phyloP scores from a whole-genome alignment of 1,140 invertebrate genomes.

The Aplysia californica region DNA sequence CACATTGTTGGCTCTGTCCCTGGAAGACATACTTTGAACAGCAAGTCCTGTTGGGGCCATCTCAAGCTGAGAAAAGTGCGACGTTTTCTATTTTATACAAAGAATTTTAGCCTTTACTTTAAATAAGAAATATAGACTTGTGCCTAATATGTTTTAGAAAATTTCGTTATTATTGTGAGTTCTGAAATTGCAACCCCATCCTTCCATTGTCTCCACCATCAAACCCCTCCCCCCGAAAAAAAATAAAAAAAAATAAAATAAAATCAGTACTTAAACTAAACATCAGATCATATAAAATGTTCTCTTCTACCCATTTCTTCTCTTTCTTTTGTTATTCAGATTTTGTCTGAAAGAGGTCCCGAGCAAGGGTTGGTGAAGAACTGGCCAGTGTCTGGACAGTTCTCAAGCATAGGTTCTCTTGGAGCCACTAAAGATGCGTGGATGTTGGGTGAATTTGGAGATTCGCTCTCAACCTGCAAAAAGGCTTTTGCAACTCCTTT shows the following conservation, averaged over 20 bases:
- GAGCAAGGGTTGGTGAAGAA: slow-evolving; percentile 46
- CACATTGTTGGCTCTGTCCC: slow-evolving; percentile 87
- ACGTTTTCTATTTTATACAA: neutral
- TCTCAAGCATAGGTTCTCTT: slow-evolving; percentile 90
- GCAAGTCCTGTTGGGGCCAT: slow-evolving; percentile 79
- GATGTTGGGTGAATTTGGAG: slow-evolving; percentile 76
- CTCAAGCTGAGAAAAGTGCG: slow-evolving; percentile 75
- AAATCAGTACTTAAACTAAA: too few species aligned
- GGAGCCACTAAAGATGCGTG: slow-evolving; percentile 79
- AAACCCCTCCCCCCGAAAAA: too few species aligned
- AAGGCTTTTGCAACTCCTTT: neutral
- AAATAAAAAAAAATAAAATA: too few species aligned
- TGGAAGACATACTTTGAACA: slow-evolving; percentile 77
- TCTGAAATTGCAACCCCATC: too few species aligned
- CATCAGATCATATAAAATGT: too few species aligned
- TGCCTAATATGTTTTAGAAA: too few species aligned
- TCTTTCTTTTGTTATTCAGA: neutral
- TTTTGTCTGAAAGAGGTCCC: slow-evolving; percentile 59
- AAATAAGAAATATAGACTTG: too few species aligned
- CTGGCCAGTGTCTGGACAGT: slow-evolving; percentile 85
- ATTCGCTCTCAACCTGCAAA: slow-evolving; percentile 37
- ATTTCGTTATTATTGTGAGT: too few species aligned
- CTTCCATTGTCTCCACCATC: too few species aligned
- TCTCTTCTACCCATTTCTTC: neutral
- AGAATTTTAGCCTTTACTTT: too few species aligned